Base-by-base conservation (phyloP, 1,140 invertebrate species). In the Melanaphis sacchari region DNA sequence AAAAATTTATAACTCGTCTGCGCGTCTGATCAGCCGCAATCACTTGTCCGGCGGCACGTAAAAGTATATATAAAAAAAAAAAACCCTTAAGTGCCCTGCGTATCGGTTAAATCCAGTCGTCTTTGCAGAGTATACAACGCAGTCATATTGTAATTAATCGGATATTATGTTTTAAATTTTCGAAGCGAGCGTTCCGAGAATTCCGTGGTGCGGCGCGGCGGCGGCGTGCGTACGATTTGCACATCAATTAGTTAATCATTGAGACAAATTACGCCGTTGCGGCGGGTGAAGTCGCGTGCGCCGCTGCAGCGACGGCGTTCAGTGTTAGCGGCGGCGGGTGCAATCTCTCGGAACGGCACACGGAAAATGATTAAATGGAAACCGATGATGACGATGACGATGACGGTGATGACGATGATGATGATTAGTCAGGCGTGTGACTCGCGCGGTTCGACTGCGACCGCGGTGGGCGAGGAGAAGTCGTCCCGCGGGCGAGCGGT, bases 291-390 rank as follows among this genome's bases (percentile, higher is more conserved):
- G 84, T 26, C 84, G 81, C 76, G 76, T 81, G 76, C 21, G 76
- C 81, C 36, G 38, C 22, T 4, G 84, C 43, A 18, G 41, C 7
- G 84, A 9, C 82, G 81, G 38, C 22, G 76, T 15, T 82, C 18
- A 36, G 76, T 38, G 40, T 31, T n/a, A 18, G 3, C 87, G n/a
- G 31, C 46, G 49, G 88, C 52, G 38, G 49, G 87, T 36, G 87
- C 87, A 52, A 89, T 89, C 88, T 89, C 88, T 89, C 88, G 88
- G 88, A 54, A 89, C 88, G 49, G 88, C 88, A 26, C 52, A 11
- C 89, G 89, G 89, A 90, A 90, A 59, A 90, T 90, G 89, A 90
- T 90, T 90, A 90, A 90, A 90, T 90, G 89, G 89, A 90, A 90
- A 90, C 89, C 89, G 89, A 90, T 66, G 87, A 84, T 84, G 82